Conservation (phyloP, 2,797 vertebrate genomes). For the Bradypus variegatus region DNA sequence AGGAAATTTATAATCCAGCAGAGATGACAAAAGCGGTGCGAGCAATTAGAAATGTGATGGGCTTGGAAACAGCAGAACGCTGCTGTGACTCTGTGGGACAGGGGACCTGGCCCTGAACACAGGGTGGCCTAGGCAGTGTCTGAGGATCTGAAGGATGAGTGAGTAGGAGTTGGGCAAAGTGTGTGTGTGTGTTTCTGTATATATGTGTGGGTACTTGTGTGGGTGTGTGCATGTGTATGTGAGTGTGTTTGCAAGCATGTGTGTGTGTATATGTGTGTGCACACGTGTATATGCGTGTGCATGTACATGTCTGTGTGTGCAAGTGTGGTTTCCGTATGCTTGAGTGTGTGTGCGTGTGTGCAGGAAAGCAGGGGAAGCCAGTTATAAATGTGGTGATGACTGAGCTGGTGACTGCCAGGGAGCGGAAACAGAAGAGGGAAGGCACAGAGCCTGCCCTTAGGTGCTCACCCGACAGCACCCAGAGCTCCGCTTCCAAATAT, state of each 20-base stretch:
- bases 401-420: background rate
- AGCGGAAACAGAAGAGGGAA: background rate
- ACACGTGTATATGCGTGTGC: background rate
- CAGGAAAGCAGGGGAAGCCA: background rate
- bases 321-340: background rate
- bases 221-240: background rate
- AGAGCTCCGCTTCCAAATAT: background rate
- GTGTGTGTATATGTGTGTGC: too few species aligned
- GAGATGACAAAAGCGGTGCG: background rate
- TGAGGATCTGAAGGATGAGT: background rate
- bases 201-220: background rate
- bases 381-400: background rate
- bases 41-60: accelerated
- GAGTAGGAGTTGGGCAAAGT: too few species aligned
- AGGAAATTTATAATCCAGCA: background rate
- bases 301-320: background rate
- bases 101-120: background rate
- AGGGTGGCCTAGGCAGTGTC: background rate
- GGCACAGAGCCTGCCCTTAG: background rate
- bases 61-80: background rate
- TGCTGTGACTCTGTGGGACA: background rate
- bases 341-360: background rate
- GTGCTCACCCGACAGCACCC: background rate
- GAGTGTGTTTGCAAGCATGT: accelerated
- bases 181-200: background rate